Base-by-base conservation (phyloP, 2,888 invertebrate species). In the Hirtodrosophila cameraria region DNA sequence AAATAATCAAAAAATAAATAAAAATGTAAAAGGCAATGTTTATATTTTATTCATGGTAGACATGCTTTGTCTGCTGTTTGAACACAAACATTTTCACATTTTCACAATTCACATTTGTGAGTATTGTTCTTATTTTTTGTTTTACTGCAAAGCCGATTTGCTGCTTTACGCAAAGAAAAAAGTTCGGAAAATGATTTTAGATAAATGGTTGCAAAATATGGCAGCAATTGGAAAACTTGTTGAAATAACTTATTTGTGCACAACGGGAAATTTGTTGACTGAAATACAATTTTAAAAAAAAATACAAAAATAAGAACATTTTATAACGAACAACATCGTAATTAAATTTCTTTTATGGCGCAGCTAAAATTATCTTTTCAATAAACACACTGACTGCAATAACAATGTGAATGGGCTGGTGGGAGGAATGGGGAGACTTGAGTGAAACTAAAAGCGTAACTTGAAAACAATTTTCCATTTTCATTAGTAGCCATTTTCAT, bases 311-410 rank as follows among this genome's bases (percentile, higher is more conserved):
- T 60, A 54, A n/a, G 59, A 25, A 35, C 30, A 35, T 35, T 33
- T 35, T 63, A 55, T 60, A 23, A 18, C 45, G 48, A 65, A 66
- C 59, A 58, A 53, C 60, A 60, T 18, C 23, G 76, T 66, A 85
- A 81, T 87, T 86, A 68, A 74, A 77, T 58, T 76, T 78, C 69
- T 87, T 87, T 86, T 78, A 88, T 86, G 66, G 50, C 69, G 59
- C 52, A 66, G 49, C 59, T 61, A 57, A 65, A 58, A 62, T 64
- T 25, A 45, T 43, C 43, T 48, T 48, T 53, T 60, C 18, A 16
- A 72, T 71, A 62, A 68, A 58, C 78, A 45, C 73, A 72, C 74
- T 71, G 63, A 71, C 59, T 79, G 49, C 73, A 72, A 39, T 75
- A 45, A 31, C 23, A 63, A 48, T 16, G 16, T 12, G 33, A 45